Evolutionary conservation across 1,140 invertebrate species (phyloP), one percentile per base, ranked within the genome.

Genomic region (Schlechtendalia chinensis): DNA sequence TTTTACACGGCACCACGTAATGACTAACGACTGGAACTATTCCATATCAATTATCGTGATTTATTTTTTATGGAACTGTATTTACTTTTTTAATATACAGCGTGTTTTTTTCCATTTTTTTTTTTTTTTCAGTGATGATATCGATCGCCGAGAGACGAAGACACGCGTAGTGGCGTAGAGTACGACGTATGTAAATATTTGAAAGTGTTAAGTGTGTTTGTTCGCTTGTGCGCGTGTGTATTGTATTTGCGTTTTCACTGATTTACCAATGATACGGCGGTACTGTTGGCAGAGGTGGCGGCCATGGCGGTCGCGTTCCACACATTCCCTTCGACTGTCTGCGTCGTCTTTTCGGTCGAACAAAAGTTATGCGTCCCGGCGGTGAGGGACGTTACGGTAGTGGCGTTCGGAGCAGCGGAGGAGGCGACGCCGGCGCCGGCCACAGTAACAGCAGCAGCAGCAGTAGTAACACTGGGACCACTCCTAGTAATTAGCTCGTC

Each of bases 271-370:
- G 47, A n/a, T 54, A 81, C 54, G 5, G 45, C 24, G 27, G 75
- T 63, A 27, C 17, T 45, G 11, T 50, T 50, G 39, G 32, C 39
- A 17, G 53, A 29, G 6, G 54, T 47, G 11, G 32, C 8, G 32
- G 32, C n/a, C n/a, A n/a, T 39, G 32, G 32, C 32, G 3, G 29
- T 27, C 10, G 29, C 47, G 14, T 82, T 82, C 82, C 83, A 84
- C 12, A 84, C 56, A 17, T 82, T 83, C 12, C 84, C 84, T 50
- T 86, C 87, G 87, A 91, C 93, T 59, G 93, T 93, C 87, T 96
- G 94, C 0, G 93, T 94, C 89, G 93, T 95, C 85, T 95, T 95
- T 84, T 96, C 93, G 65, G 91, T 93, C 27, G 92, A 94, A 85
- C 92, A 94, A 22, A 94, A 89, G 84, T 93, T 93, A 89, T 88